phyloP scores from a whole-genome alignment of 2,888 invertebrate species.

The Nymphalis urticae region DNA sequence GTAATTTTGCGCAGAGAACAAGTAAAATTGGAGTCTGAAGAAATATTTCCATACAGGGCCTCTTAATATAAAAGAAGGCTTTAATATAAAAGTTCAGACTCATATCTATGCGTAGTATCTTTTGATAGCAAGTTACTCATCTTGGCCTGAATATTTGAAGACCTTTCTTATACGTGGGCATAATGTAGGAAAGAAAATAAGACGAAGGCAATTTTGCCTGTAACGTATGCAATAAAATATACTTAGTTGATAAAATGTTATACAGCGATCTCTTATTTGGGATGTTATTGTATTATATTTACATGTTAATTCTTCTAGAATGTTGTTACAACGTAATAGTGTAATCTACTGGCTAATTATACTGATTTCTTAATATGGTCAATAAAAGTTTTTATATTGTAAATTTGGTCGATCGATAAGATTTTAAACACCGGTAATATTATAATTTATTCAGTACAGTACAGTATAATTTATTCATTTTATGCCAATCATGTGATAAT shows the following conservation, averaged over 20 bases:
- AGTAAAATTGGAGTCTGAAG: background rate
- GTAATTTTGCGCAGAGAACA: background rate
- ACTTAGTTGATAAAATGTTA: background rate
- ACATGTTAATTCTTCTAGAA: no score
- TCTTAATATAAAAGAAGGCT: constrained; percentile 9
- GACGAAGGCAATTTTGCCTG: constrained; percentile 5
- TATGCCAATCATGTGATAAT: no score
- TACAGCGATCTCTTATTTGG: no score
- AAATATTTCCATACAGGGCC: constrained; percentile 6
- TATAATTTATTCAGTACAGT: no score
- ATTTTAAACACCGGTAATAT: no score
- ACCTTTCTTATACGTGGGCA: constrained; percentile 10
- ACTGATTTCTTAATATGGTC: no score
- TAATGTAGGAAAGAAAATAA: constrained; percentile 9
- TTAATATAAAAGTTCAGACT: constrained; percentile 22
- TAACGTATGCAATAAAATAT: constrained; percentile 5
- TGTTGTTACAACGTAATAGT: no score
- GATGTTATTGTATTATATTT: no score
- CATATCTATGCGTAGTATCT: constrained; percentile 23
- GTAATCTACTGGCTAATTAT: no score
- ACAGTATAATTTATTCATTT: no score
- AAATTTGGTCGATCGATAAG: no score
- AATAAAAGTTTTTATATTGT: no score
- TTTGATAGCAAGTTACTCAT: constrained; percentile 16
- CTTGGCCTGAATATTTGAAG: constrained; percentile 12